A percentile compares a stretch with the other conserved stretches of the same genome.
Evolutionary conservation across 2,888 invertebrate species (phyloP).

Genomic region (Pristionchus mayeri): DNA sequence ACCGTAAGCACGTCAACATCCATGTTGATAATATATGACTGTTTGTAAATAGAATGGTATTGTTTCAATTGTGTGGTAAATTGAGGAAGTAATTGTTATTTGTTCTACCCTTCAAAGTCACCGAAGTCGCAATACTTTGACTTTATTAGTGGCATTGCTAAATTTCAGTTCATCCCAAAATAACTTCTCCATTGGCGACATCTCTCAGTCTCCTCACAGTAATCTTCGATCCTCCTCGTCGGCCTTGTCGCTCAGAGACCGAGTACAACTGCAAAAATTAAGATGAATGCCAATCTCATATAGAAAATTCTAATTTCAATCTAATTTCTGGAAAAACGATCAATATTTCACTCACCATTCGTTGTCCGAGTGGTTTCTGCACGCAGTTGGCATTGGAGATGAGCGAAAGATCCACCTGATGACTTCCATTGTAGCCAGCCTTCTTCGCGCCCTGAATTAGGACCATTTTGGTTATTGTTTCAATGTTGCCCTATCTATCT

Average conservation of each 20-base stretch:
- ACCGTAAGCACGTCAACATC: slow-evolving; percentile 4
- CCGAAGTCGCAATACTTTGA: no score
- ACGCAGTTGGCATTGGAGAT: background rate
- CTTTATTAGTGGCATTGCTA: background rate
- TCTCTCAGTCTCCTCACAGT: background rate
- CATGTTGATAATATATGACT: background rate
- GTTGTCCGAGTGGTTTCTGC: slow-evolving; percentile 29
- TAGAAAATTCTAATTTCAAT: background rate
- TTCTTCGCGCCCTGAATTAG: background rate
- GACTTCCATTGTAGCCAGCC: background rate
- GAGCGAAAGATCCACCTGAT: background rate
- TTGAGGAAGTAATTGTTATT: background rate
- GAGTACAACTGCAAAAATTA: background rate
- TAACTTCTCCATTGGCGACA: background rate
- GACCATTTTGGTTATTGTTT: no score
- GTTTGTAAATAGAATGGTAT: slow-evolving; percentile 23
- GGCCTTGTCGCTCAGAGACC: background rate
- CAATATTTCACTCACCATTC: background rate
- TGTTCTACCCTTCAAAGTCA: no score
- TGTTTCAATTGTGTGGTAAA: background rate
- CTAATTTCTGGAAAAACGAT: background rate
- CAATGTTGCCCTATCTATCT: background rate
- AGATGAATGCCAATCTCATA: background rate
- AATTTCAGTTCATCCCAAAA: background rate
- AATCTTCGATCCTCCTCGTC: background rate